Evolutionary conservation across 2,113 vertebrate genomes (phyloP).

Genomic region (Tachuris rubrigastra): DNA sequence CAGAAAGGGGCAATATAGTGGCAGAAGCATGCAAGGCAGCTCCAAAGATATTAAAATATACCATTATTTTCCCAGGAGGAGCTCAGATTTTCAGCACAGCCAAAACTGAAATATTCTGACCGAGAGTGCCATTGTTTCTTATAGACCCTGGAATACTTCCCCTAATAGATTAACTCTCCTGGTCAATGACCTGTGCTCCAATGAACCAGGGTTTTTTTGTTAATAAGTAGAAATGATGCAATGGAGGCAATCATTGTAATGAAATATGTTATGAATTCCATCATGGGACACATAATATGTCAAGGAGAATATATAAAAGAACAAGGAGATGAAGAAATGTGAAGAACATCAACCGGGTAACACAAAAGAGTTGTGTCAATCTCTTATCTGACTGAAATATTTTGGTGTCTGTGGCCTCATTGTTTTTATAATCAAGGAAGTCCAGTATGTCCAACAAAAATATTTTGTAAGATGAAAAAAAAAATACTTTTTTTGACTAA

Average conservation of each 20-base stretch:
- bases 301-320: background rate
- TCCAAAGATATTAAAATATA: background rate
- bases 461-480: background rate
- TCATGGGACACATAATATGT: background rate
- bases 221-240: background rate
- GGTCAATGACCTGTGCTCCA: background rate
- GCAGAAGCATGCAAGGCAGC: background rate
- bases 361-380: background rate
- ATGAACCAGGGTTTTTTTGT: background rate
- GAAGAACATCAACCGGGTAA: background rate
- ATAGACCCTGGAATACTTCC: background rate
- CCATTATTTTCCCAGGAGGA: background rate
- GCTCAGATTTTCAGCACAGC: background rate
- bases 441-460: background rate
- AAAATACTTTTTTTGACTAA: background rate
- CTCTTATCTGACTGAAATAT: background rate
- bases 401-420: background rate
- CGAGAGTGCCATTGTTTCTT: background rate
- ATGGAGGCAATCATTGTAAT: background rate
- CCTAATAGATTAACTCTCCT: background rate
- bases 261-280: background rate
- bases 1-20: fast-evolving
- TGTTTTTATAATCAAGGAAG: background rate
- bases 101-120: background rate
- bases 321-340: background rate